Evolutionary conservation across 1,140 invertebrate genomes (phyloP), one percentile per base, ranked within the genome.

Genomic region (Drosophila eugracilis): DNA sequence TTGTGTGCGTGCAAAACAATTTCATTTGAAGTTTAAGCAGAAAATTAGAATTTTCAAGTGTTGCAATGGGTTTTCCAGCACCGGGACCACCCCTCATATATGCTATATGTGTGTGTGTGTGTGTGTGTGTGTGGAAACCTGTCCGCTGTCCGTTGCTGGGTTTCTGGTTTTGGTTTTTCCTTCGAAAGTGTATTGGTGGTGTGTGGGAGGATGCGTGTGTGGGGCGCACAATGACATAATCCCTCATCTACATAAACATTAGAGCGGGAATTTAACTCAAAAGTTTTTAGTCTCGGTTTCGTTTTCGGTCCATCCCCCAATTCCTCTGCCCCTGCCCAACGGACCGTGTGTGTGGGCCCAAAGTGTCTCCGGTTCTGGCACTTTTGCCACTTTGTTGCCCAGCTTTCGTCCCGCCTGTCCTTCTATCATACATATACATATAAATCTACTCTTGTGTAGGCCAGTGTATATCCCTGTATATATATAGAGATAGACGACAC

Each of bases 31-130:
- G 70, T 88, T 89, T 89, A 84, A 77, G 73, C 79, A 77, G 65
- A 69, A 88, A 89, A 84, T 89, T 89, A 80, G 85, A 89, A 89
- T 89, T 81, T 89, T 89, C 85, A 89, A 89, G 85, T 89, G 84
- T 67, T 79, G 78, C 84, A 86, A 80, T 77, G 73, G 81, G 80
- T 60, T 75, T 66, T 60, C 26, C 47, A 30, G n/a, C 39, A 6
- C 30, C 21, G 26, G 12, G 1, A 10, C 21, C 24, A 22, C 2
- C 22, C 41, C 7, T 1, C 34, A 37, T 36, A 15, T 15, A 36
- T 32, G 3, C 9, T 17, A 28, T 41, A 34, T 63, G 59, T 58
- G 42, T n/a, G n/a, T n/a, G n/a, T n/a, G n/a, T n/a, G n/a, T n/a
- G 26, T 1, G 7, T 30, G 28, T 19, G 24, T 44, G 26, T 65